Evolutionary conservation across 2,113 vertebrate genomes (phyloP).

Genomic region (Urocolius indicus): DNA sequence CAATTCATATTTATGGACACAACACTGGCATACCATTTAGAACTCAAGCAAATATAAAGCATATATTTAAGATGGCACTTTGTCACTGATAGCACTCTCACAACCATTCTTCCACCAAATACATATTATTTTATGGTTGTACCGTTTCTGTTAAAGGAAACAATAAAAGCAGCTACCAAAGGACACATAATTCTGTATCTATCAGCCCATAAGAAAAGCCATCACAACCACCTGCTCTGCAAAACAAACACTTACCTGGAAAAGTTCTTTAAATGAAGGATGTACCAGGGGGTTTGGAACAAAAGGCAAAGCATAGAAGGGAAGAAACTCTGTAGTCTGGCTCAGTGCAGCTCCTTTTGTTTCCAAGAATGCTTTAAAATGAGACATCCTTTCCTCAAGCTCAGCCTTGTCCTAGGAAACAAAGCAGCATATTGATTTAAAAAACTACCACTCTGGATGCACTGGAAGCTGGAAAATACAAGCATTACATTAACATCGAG

Average conservation of each 20-base stretch:
- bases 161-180: background rate
- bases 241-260: conserved; percentile 80
- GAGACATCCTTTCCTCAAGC: conserved; percentile 83
- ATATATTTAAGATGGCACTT: background rate
- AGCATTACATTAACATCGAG: background rate
- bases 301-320: conserved; percentile 95
- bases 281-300: conserved; percentile 90
- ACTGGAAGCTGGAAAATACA: background rate
- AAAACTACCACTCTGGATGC: background rate
- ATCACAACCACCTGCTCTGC: background rate
- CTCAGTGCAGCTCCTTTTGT: conserved; percentile 89
- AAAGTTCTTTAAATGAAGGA: conserved; percentile 93
- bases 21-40: background rate
- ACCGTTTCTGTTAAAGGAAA: background rate
- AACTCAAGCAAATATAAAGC: background rate
- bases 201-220: background rate
- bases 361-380: conserved; percentile 91
- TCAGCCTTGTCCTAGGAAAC: conserved; percentile 82
- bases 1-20: background rate
- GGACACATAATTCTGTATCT: background rate
- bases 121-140: background rate
- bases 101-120: background rate
- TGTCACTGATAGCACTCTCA: background rate
- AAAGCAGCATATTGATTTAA: background rate
- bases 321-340: conserved; percentile 92